These are phyloP conservation scores for Alcedo atthis DNA, from an alignment of 2,797 vertebrate genomes.

Conservation along the genomic window DNA sequence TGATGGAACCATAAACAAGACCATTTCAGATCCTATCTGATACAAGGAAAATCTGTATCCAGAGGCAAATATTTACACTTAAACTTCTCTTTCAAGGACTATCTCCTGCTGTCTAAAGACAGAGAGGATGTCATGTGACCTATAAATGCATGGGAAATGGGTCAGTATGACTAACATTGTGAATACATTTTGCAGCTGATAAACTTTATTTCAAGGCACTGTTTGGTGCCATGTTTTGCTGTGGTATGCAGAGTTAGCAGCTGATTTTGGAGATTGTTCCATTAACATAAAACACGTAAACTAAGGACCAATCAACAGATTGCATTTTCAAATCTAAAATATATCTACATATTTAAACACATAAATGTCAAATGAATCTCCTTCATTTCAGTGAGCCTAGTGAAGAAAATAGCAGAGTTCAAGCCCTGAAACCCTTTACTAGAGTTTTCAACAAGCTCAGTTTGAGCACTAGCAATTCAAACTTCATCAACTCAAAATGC, in stretches of 20 bases:
- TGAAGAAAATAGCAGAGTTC: neutral
- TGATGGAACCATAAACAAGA: neutral
- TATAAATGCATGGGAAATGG: neutral
- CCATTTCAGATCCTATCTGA: neutral
- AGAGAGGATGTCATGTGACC: neutral
- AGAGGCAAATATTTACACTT: neutral
- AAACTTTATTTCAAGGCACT: constrained; percentile 7
- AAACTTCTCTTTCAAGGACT: neutral
- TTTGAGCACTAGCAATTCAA: constrained; percentile 10
- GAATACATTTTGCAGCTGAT: neutral
- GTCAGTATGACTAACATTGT: neutral
- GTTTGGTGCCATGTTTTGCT: constrained; percentile 6
- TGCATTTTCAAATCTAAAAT: neutral
- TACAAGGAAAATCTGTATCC: neutral
- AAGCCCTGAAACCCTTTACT: neutral
- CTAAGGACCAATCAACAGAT: neutral
- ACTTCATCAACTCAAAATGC: neutral
- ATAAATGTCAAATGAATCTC: neutral
- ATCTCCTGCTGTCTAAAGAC: neutral
- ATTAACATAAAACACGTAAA: neutral
- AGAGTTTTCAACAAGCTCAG: neutral
- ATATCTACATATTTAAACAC: neutral
- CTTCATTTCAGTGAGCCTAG: neutral
- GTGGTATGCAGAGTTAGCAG: neutral
- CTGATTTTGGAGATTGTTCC: neutral